Conservation (phyloP, 2,888 invertebrate species). For the Plusia festucae region DNA sequence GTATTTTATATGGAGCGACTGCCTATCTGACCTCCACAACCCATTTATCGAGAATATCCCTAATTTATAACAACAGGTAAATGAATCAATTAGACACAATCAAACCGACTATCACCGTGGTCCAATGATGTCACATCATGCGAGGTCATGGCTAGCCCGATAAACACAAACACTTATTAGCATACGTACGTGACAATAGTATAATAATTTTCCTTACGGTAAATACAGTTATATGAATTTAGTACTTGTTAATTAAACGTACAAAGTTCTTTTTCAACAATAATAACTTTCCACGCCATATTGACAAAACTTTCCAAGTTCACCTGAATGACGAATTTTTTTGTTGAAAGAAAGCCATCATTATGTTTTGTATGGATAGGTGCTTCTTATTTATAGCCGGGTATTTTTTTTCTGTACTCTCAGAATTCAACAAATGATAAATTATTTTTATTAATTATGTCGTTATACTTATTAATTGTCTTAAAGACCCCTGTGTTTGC, state of each 20-base stretch:
- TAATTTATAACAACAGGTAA: not conserved
- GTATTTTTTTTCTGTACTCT: no score
- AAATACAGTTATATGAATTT: not conserved
- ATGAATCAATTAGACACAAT: not conserved
- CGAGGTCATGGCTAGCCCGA: conserved; percentile 14
- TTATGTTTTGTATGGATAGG: not conserved
- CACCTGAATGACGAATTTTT: not conserved
- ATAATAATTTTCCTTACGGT: conserved; percentile 2
- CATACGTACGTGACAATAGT: conserved; percentile 27
- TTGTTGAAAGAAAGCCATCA: not conserved
- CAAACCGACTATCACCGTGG: not conserved
- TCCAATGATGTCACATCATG: conserved; percentile 2
- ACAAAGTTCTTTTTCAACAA: not conserved
- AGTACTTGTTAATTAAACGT: not conserved
- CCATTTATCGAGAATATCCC: no score
- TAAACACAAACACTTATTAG: conserved; percentile 27
- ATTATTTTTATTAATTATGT: no score
- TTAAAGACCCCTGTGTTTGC: no score
- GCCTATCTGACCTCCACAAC: no score
- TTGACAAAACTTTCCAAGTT: not conserved
- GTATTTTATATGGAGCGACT: no score
- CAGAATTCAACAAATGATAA: no score
- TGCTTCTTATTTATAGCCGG: no score
- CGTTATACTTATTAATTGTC: no score
- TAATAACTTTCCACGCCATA: not conserved